phyloP scores from a whole-genome alignment of 2,113 vertebrate genomes.

The Neogale vison region DNA sequence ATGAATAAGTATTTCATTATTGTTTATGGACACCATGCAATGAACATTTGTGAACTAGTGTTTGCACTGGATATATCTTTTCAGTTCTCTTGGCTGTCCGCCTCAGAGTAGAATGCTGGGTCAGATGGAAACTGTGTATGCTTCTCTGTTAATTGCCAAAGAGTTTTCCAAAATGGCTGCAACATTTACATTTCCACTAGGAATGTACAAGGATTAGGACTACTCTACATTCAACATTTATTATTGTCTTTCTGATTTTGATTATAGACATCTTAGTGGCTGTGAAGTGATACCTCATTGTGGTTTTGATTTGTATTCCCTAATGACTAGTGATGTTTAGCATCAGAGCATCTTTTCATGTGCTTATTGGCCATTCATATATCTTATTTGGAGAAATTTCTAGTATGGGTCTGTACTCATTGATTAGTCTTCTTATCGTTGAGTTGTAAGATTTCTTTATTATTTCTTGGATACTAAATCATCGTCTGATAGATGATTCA shows the following conservation, averaged over 20 bases:
- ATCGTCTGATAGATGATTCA: not conserved
- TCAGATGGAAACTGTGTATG: not conserved
- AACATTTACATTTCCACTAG: not conserved
- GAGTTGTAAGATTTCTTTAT: not conserved
- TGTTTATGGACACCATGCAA: not conserved
- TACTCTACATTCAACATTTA: not conserved
- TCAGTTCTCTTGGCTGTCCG: not conserved
- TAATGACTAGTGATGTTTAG: not conserved
- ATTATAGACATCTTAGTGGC: not conserved
- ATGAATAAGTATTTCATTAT: not conserved
- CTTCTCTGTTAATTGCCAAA: not conserved
- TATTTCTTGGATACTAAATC: not conserved
- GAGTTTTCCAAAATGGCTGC: not conserved
- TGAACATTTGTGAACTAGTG: not conserved
- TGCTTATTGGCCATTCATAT: not conserved
- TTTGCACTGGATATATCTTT: not conserved
- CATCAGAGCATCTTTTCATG: not conserved
- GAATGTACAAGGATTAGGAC: not conserved
- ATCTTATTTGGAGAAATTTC: not conserved
- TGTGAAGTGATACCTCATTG: not conserved
- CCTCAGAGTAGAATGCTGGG: not conserved
- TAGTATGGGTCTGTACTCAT: not conserved
- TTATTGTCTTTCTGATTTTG: not conserved
- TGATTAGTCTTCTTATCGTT: not conserved
- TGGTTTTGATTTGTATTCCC: not conserved